A percentile compares a stretch with the other conserved stretches of the same genome.
These are phyloP conservation scores for Dryoscopus gambensis DNA, from an alignment of 2,113 vertebrate species.

Conservation along the genomic window DNA sequence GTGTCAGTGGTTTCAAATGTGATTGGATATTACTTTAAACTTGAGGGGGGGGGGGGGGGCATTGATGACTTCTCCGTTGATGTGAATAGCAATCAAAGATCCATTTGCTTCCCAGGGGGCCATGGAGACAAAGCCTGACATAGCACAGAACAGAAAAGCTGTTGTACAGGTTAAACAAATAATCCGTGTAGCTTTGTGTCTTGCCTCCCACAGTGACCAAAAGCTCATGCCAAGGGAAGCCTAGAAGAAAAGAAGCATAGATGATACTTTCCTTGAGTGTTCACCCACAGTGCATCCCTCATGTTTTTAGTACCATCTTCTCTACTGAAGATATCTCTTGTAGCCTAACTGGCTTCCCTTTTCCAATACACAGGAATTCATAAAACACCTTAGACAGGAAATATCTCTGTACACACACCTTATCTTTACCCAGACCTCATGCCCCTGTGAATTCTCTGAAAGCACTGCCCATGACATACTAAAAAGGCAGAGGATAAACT, in stretches of 20 bases:
- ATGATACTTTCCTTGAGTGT: neutral
- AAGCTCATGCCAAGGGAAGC: neutral
- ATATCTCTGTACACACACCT: neutral
- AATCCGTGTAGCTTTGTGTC: neutral
- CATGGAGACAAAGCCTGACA: neutral
- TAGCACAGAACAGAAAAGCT: neutral
- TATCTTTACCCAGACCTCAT: neutral
- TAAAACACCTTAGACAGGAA: neutral
- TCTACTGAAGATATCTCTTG: neutral
- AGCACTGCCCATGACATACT: neutral
- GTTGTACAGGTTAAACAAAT: neutral
- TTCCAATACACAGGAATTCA: neutral
- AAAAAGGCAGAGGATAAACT: neutral
- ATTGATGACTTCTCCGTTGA: neutral
- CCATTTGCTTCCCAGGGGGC: neutral
- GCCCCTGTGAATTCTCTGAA: neutral
- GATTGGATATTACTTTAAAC: neutral
- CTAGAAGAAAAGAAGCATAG: neutral
- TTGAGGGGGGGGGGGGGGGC: neutral
- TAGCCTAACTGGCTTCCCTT: neutral
- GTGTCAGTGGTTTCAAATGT: neutral
- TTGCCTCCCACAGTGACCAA: neutral
- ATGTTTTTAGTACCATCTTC: neutral
- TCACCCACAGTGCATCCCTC: neutral
- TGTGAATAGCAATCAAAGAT: neutral